Conservation (phyloP, 2,113 vertebrate species). For the Lophochroa leadbeateri region DNA sequence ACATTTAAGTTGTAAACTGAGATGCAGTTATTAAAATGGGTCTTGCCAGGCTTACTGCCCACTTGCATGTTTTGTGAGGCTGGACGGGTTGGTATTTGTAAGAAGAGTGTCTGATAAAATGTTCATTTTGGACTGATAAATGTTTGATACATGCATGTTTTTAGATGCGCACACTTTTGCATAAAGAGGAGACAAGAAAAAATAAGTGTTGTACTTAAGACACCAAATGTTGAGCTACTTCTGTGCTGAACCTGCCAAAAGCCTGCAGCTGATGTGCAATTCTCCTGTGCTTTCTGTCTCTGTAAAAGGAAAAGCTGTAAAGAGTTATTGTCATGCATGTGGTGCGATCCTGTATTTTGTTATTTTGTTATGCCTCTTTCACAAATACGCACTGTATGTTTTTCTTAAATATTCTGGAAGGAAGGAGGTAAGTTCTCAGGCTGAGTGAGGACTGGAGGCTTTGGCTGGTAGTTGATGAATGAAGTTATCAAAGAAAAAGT, state of each 20-base stretch:
- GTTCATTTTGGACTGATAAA: background rate
- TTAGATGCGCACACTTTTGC: background rate
- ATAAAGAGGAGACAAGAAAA: background rate
- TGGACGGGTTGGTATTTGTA: background rate
- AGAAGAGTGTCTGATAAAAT: background rate
- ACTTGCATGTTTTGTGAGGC: background rate
- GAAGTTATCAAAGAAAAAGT: background rate
- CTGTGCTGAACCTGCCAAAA: rapidly evolving
- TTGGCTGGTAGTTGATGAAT: background rate
- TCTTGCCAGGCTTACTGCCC: background rate
- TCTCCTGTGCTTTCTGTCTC: background rate
- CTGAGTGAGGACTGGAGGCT: background rate
- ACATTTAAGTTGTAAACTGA: background rate
- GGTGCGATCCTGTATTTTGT: background rate
- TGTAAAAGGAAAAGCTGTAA: background rate
- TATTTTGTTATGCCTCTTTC: background rate
- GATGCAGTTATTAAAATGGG: background rate
- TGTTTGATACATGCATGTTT: background rate
- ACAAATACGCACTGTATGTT: background rate
- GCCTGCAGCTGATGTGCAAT: background rate
- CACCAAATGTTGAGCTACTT: background rate
- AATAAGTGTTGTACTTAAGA: background rate
- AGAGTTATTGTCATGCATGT: background rate
- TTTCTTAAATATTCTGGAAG: background rate
- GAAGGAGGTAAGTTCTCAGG: background rate